Base-by-base conservation (phyloP, 2,888 invertebrate species). In the Drosophila picticornis region DNA sequence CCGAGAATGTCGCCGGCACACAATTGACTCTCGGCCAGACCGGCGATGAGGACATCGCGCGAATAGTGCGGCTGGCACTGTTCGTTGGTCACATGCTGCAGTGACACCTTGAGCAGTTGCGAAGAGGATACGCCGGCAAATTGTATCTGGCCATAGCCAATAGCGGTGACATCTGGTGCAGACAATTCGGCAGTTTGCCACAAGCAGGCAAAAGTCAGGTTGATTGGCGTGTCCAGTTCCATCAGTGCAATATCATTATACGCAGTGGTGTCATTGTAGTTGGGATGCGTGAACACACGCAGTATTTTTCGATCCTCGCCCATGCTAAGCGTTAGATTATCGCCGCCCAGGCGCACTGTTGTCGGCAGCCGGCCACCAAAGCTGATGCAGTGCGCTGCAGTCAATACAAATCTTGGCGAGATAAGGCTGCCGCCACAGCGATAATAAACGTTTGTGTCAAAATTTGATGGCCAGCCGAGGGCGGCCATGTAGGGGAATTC, bases 191-290 rank as follows among this genome's bases (percentile, higher is more conserved):
- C 36, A 53, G 81, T 87, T 3, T 85, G 89, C 88, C 94, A 94
- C 27, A 95, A 91, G 84, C 95, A 96, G 2, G 95, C 94, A 7
- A 77, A 64, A 3, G n/a, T 27, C 13, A 70, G 67, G 55, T 7
- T 29, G 2, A 25, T 2, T 16, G 46, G 16, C 0, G 16, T 2
- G 0, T 1, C 76, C 43, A 96, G 90, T 81, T 95, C 94, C 0
- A 96, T 67, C 0, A 96, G 91, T 0, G 96, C 96, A 59, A 96
- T 95, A 82, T 96, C 96, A 79, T 96, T 93, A 92, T 96, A 96
- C 25, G 94, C 94, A 0, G 87, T 80, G 0, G 94, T 94, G 0
- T 94, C 93, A 0, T 90, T 91, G 92, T 96, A 96, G 0, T 93
- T 87, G 0, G 95, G 95, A 83, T 96, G 95, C 3, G 92, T 90